Base-by-base conservation (phyloP, 92 coral and sea anemone species). In the Nematostella vectensis region DNA sequence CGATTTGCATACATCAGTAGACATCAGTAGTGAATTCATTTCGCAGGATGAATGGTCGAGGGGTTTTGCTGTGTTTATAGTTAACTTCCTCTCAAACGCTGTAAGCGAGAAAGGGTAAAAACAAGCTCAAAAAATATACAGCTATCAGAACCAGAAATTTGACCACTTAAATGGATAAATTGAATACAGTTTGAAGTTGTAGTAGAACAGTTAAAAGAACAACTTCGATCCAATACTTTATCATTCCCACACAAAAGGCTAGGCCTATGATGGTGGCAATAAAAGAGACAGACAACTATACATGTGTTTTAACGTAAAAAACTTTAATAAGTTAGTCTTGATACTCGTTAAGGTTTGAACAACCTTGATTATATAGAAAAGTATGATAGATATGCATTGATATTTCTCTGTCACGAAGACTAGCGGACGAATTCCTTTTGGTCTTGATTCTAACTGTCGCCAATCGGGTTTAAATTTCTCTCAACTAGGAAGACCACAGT, bases 1-100 rank as follows among this genome's bases (percentile, higher is more conserved):
- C 95, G 66, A 91, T 91, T 91, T 91, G 98, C 98, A 91, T 91
- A 91, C 81, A 91, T 91, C 98, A 91, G 83, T n/a, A n/a, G n/a
- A n/a, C n/a, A n/a, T n/a, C n/a, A n/a, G 62, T 11, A 52, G 30
- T 77, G 72, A 62, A 58, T 62, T 75, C 70, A 75, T 75, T 76
- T 76, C 67, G n/a, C 13, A 37, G 67, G n/a, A 30, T 69, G 64
- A 54, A 79, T 79, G 85, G 72, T 72, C 72, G 85, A 74, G 72
- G 61, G 64, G 65, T 72, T 66, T 73, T 66, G 9, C 65, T 72
- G 85, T 75, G 72, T 53, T 63, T 9, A 62, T 38, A 29, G 71
- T 58, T 79, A 56, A 62, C 68, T 66, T 73, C 67, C 53, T 55
- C 66, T 71, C 39, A n/a, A 16, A 57, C 13, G 11, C 13, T 15